Conservation (phyloP, 1,140 invertebrate species). For the Globodera rostochiensis region DNA sequence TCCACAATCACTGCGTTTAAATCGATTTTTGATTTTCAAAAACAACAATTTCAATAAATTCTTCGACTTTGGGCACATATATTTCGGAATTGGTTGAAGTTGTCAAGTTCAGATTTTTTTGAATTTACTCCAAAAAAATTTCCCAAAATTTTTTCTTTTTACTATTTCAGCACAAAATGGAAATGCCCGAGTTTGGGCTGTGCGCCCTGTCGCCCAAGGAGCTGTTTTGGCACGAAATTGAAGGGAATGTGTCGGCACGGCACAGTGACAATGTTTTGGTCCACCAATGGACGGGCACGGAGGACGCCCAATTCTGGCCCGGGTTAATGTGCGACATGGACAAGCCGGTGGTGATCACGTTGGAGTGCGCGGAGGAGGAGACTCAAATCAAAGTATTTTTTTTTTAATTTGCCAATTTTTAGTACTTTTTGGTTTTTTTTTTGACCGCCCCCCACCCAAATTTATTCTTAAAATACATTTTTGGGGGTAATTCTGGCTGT, state of each 20-base stretch:
- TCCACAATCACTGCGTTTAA: too few relatives aligned
- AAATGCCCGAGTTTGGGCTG: slow-evolving; percentile 11
- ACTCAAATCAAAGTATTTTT: slow-evolving; percentile 13
- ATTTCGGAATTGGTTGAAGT: too few relatives aligned
- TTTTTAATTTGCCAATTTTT: neutral
- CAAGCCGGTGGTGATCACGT: neutral
- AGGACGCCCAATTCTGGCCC: slow-evolving; percentile 9
- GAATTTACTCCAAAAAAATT: neutral
- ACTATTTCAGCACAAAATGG: neutral
- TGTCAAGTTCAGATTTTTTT: too few relatives aligned
- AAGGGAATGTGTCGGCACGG: neutral
- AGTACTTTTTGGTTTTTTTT: too few relatives aligned
- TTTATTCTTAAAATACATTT: too few relatives aligned
- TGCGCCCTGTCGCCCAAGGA: slow-evolving; percentile 6
- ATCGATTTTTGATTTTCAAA: too few relatives aligned
- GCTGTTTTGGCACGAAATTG: slow-evolving; percentile 18
- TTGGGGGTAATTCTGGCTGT: too few relatives aligned
- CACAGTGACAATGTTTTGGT: slow-evolving; percentile 12
- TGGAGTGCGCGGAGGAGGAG: neutral
- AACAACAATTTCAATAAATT: too few relatives aligned
- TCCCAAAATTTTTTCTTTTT: neutral
- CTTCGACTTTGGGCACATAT: too few relatives aligned
- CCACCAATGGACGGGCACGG: slow-evolving; percentile 5
- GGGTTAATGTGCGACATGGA: neutral
- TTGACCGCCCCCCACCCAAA: too few relatives aligned